Conservation (phyloP, 1,140 invertebrate species). For the Eumaeus atala region DNA sequence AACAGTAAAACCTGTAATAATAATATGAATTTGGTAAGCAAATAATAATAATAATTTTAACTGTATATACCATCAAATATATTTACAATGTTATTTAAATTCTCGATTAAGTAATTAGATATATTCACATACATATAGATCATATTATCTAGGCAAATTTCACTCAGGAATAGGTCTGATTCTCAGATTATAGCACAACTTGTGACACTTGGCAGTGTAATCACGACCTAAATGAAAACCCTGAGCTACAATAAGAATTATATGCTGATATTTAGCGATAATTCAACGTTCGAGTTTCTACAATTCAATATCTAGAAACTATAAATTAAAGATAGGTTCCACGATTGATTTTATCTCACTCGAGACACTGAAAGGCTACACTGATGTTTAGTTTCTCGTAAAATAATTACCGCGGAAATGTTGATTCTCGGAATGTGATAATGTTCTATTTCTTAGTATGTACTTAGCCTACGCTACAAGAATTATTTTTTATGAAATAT, state of each 20-base stretch:
- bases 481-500: not conserved
- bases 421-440: slow-evolving; percentile 22
- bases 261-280: slow-evolving; percentile 14
- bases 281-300: slow-evolving; percentile 13
- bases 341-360: slow-evolving; percentile 25
- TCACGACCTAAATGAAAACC: no score
- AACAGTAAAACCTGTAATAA: no score
- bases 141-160: no score
- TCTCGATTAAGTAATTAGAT: no score
- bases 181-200: no score
- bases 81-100: not conserved
- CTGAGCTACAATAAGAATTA: slow-evolving; percentile 8
- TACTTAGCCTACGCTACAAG: not conserved
- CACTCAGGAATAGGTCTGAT: no score
- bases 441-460: not conserved
- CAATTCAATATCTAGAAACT: slow-evolving; percentile 17
- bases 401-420: slow-evolving; percentile 28
- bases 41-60: no score
- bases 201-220: no score
- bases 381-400: slow-evolving; percentile 26
- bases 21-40: no score
- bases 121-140: no score
- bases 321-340: slow-evolving; percentile 18
- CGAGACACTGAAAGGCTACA: slow-evolving; percentile 15
- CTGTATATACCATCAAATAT: no score